Conservation (phyloP, 2,113 vertebrate species). For the Xyliphius kryptos region DNA sequence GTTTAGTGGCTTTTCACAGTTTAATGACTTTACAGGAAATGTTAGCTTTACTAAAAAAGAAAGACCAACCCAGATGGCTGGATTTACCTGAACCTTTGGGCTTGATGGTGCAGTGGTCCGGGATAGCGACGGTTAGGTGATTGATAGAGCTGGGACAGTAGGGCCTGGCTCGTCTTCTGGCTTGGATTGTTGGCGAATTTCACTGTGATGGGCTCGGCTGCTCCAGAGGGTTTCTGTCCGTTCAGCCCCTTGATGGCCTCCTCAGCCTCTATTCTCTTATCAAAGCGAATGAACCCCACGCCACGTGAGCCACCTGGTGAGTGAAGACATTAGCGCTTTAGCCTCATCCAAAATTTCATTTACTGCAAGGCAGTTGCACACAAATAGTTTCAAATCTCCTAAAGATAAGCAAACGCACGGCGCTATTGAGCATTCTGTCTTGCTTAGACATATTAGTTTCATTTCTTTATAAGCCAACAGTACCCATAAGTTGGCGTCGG, state of each 20-base stretch:
- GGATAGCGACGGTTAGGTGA: slow-evolving; percentile 98
- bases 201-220: slow-evolving; percentile 97
- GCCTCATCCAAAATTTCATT: background rate
- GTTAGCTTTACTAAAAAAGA: slow-evolving; percentile 5
- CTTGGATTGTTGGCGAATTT: slow-evolving; percentile 99
- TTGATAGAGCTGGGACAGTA: slow-evolving; percentile 98
- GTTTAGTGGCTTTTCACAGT: no score
- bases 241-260: slow-evolving; percentile 99
- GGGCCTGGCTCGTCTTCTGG: slow-evolving; percentile 99
- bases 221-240: slow-evolving; percentile 97
- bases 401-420: slow-evolving; percentile 32
- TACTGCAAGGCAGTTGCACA: background rate
- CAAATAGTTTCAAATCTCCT: background rate
- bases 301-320: slow-evolving; percentile 94
- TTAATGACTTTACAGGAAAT: background rate
- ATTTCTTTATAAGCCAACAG: slow-evolving; percentile 9
- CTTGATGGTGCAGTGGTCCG: slow-evolving; percentile 97
- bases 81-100: slow-evolving; percentile 98
- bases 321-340: slow-evolving; percentile 46
- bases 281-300: slow-evolving; percentile 99
- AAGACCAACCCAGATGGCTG: slow-evolving; percentile 15
- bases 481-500: slow-evolving; percentile 18
- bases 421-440: background rate
- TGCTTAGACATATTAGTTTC: slow-evolving; percentile 7
- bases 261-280: slow-evolving; percentile 99